Evolutionary conservation across 2,113 vertebrate genomes (phyloP).

Genomic region (Podocnemis expansa): DNA sequence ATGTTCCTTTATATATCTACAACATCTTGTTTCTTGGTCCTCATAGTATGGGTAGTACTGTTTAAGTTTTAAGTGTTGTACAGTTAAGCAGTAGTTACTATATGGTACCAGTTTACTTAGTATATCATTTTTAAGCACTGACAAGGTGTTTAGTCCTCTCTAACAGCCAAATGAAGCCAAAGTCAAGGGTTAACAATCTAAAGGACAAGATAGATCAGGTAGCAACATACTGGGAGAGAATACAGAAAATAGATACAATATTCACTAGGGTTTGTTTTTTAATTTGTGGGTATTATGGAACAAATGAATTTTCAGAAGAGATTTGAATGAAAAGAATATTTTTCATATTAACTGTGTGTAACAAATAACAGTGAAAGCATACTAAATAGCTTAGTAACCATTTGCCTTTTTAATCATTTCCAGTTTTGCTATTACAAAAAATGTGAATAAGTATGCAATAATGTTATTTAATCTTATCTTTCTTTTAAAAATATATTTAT

Average conservation of each 20-base stretch:
- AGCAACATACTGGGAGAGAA: background rate
- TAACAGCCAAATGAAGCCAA: background rate
- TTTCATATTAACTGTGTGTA: accelerated
- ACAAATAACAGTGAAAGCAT: background rate
- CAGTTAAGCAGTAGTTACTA: accelerated
- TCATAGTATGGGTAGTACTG: background rate
- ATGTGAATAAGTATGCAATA: background rate
- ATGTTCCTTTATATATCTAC: accelerated
- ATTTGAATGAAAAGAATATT: background rate
- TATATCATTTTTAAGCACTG: background rate
- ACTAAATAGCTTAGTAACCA: background rate
- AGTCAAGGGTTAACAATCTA: background rate
- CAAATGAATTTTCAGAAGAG: background rate
- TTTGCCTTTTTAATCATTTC: background rate
- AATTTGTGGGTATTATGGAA: background rate
- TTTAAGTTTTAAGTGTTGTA: background rate
- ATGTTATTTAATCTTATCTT: background rate
- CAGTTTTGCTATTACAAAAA: background rate
- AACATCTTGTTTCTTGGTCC: background rate
- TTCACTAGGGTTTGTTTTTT: background rate
- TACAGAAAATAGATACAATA: background rate
- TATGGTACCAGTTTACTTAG: accelerated
- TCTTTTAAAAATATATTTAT: background rate
- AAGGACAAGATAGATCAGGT: background rate
- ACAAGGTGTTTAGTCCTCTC: background rate